These are phyloP conservation scores for Linurgus olivaceus DNA, from an alignment of 2,797 vertebrate genomes.

Conservation along the genomic window DNA sequence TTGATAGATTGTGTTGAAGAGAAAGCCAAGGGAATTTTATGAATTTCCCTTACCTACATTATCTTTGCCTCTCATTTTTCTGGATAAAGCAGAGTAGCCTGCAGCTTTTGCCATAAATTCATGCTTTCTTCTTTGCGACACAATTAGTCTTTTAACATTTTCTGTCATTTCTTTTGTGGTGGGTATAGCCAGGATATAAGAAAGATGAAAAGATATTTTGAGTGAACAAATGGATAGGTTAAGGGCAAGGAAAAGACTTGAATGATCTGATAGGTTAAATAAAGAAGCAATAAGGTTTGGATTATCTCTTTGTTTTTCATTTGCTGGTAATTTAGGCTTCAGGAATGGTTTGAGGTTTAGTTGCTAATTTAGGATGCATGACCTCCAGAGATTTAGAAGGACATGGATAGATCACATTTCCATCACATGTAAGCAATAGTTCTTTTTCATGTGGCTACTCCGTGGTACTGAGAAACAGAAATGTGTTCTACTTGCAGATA, in stretches of 20 bases:
- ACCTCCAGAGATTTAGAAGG: background rate
- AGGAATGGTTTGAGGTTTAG: slow-evolving; percentile 2
- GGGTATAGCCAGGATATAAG: background rate
- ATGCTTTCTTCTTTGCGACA: background rate
- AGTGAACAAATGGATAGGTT: background rate
- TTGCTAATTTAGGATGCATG: background rate
- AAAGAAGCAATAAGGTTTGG: background rate
- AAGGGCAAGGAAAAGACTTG: background rate
- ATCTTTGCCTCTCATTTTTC: background rate
- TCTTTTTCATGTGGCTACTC: background rate
- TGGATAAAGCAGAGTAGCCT: background rate
- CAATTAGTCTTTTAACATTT: background rate
- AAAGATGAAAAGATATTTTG: background rate
- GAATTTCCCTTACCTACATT: background rate
- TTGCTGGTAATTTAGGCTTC: background rate
- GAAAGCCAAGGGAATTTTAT: background rate
- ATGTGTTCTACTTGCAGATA: background rate
- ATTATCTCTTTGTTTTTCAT: slow-evolving; percentile 4
- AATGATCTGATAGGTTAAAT: background rate
- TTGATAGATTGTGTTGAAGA: background rate
- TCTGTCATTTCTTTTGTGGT: background rate
- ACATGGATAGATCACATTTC: background rate
- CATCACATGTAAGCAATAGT: background rate
- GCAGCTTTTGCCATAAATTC: background rate
- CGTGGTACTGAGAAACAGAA: background rate